Conservation (phyloP, 2,888 invertebrate genomes). For the Andrena chrysosceles region DNA sequence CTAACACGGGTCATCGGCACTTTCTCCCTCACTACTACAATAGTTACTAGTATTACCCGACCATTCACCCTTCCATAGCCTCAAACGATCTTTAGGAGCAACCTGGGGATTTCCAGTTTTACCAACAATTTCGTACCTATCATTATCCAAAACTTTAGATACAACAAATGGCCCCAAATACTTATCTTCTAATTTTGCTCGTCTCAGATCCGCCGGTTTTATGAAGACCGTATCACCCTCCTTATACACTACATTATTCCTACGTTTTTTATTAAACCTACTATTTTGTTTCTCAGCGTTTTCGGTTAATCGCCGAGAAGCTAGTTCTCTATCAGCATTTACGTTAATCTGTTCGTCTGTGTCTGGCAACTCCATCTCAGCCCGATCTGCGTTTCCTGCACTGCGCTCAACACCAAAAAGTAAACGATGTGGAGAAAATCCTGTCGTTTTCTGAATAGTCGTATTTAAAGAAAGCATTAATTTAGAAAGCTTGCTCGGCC, state of each 20-base stretch:
- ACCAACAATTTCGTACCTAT: slow-evolving; percentile 3
- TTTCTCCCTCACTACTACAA: too few relatives aligned
- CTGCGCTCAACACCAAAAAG: slow-evolving; percentile 5
- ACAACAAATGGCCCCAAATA: slow-evolving; percentile 10
- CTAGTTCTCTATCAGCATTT: neutral
- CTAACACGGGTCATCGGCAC: too few relatives aligned
- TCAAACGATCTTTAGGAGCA: slow-evolving; percentile 7
- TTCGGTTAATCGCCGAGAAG: neutral
- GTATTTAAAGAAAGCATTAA: neutral
- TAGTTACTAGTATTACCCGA: neutral
- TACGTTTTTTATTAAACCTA: neutral
- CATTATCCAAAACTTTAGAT: neutral
- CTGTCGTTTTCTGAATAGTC: neutral
- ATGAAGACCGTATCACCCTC: neutral
- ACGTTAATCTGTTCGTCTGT: neutral
- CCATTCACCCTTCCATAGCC: slow-evolving; percentile 1
- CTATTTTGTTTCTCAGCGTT: slow-evolving; percentile 1
- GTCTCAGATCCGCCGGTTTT: neutral
- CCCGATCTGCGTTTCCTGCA: neutral
- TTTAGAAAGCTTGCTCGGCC: slow-evolving; percentile 4
- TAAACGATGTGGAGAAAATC: slow-evolving; percentile 3
- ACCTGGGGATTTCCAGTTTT: neutral
- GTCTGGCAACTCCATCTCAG: neutral
- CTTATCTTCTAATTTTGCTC: slow-evolving; percentile 15
- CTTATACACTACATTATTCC: slow-evolving; percentile 2